Percentiles rank a stretch among this genome's conserved stretches.
Conservation (phyloP, 2,113 vertebrate genomes). For the Tupaia chinensis region DNA sequence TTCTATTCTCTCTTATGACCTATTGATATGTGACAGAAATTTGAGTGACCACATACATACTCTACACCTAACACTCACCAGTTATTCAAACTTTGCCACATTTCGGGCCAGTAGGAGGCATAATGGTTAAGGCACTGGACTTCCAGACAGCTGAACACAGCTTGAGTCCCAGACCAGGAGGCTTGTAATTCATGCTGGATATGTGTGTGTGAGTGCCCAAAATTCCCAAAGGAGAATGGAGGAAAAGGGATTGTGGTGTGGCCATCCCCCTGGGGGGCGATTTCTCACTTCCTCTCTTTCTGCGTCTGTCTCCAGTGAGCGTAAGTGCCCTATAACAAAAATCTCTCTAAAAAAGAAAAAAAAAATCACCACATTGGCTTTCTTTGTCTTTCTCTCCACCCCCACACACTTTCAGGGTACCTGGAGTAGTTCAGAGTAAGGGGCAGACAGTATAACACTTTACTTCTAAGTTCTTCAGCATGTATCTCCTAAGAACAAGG, state of each 20-base stretch:
- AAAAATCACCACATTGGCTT: neutral
- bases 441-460: neutral
- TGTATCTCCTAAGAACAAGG: constrained; percentile 1
- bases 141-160: no score
- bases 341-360: no score
- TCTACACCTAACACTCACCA: neutral
- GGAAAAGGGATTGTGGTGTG: no score
- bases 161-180: no score
- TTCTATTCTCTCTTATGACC: neutral
- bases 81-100: neutral
- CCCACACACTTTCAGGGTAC: neutral
- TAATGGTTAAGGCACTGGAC: no score
- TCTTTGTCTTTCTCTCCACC: neutral
- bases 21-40: neutral
- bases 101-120: neutral
- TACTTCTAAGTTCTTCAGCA: neutral
- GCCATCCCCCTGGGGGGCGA: no score
- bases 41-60: neutral
- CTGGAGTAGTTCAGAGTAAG: neutral
- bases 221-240: no score
- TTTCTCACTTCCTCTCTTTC: no score
- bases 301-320: no score
- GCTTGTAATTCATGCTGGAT: no score
- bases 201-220: no score
- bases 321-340: no score